Evolutionary conservation across 2,888 invertebrate species (phyloP), one percentile per base, ranked within the genome.

Genomic region (Magallana nippona): DNA sequence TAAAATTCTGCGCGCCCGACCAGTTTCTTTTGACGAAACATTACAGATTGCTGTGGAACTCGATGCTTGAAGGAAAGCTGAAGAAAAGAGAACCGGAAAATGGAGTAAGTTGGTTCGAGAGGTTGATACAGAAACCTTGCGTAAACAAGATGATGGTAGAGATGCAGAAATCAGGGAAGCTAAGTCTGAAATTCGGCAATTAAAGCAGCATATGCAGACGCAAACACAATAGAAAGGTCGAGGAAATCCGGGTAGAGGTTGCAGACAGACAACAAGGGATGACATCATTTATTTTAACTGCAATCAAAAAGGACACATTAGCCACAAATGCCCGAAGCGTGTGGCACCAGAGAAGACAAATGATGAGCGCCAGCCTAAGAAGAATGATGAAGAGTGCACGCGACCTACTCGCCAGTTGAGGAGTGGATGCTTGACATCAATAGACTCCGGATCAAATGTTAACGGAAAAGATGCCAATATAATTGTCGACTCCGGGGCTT

Each of bases 21-120:
- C 32, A 3, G 32, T 32, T 32, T 32, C 32, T 3, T 32, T 32
- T 32, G 32, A 32, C 32, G 32, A 32, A 32, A 77, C 77, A 77
- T 77, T 77, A 32, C 19, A 77, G 77, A 19, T 77, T 32, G 77
- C 77, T 13, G 77, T 77, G 32, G 77, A 77, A 19, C 77, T n/a
- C 5, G 77, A 77, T 77, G 77, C 22, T 8, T 77, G 77, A 8
- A 77, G 19, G 77, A 77, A 5, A 32, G 77, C 77, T 15, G 77
- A 77, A 17, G 77, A 77, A 77, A 77, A 77, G 77, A 22, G 77
- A 77, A 32, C 13, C 1, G 22, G 27, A 22, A 77, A 77, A 32
- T 32, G 32, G 77, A 32, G 22, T 22, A 77, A 32, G 77, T 8
- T n/a, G 77, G 19, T 77, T 32, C 32, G 22, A 77, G 77, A 77